These are phyloP conservation scores for Mugil cephalus DNA, from an alignment of 2,113 vertebrate genomes.

Conservation along the genomic window DNA sequence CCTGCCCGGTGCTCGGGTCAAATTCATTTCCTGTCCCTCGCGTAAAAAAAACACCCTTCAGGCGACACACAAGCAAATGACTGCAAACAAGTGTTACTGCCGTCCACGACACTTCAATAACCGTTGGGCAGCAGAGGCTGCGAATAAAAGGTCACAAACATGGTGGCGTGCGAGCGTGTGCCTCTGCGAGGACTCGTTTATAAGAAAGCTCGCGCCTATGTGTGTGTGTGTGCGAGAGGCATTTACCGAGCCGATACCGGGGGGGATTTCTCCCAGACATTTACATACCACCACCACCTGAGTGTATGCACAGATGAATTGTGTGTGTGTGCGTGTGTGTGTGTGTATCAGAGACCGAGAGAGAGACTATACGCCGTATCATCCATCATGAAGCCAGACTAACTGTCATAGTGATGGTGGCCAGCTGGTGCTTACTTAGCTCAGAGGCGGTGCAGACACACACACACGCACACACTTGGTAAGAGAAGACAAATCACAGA, in stretches of 20 bases:
- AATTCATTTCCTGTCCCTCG: slow-evolving; percentile 60
- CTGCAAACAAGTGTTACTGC: slow-evolving; percentile 58
- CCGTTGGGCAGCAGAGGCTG: slow-evolving; percentile 7
- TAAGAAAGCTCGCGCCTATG: slow-evolving; percentile 18
- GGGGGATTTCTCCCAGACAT: slow-evolving; percentile 50
- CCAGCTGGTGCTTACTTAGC: slow-evolving; percentile 67
- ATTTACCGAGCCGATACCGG: slow-evolving; percentile 30
- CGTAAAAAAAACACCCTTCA: slow-evolving; percentile 44
- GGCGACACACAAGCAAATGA: slow-evolving; percentile 46
- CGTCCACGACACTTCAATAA: slow-evolving; percentile 52
- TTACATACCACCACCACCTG: slow-evolving; percentile 51
- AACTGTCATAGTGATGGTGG: slow-evolving; percentile 73
- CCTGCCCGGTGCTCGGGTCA: slow-evolving; percentile 58
- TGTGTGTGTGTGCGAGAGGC: slow-evolving; percentile 28
- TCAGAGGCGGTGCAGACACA: slow-evolving; percentile 2
- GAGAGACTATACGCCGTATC: slow-evolving; percentile 44
- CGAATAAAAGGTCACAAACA: slow-evolving; percentile 44
- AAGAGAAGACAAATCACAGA: slow-evolving; percentile 77
- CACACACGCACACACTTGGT: slow-evolving; percentile 42
- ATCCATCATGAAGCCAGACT: slow-evolving; percentile 77
- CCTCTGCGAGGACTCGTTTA: slow-evolving; percentile 6
- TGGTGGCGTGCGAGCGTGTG: not conserved
- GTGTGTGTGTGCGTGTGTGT: slow-evolving; percentile 38
- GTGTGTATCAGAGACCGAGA: slow-evolving; percentile 21
- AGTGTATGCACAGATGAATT: slow-evolving; percentile 18